Evolutionary conservation across 2,797 vertebrate species (phyloP).

Genomic region (Myotis pilosus): DNA sequence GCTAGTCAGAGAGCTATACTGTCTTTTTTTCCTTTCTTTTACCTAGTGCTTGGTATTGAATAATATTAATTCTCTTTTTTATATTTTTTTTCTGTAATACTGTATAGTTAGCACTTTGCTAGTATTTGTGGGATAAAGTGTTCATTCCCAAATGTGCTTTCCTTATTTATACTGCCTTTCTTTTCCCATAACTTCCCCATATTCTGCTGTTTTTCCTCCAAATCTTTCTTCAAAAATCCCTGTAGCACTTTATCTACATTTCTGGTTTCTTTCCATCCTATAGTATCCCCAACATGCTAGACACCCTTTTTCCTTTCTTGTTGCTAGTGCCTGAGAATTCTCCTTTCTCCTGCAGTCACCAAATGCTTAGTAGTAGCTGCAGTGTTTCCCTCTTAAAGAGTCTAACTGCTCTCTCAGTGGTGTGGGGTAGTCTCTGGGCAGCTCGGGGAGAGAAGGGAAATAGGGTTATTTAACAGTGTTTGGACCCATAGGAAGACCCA

Average conservation of each 20-base stretch:
- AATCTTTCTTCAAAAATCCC: neutral
- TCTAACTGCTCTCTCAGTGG: neutral
- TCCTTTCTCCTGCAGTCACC: neutral
- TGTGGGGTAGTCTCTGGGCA: neutral
- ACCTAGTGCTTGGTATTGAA: neutral
- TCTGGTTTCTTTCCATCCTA: neutral
- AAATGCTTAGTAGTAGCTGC: neutral
- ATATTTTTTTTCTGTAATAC: neutral
- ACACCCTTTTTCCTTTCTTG: neutral
- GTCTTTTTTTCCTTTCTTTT: neutral
- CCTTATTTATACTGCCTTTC: neutral
- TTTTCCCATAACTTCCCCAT: neutral
- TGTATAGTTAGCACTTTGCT: neutral
- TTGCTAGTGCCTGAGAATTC: neutral
- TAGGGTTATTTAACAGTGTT: conserved; percentile 40
- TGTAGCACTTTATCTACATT: neutral
- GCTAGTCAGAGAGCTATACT: neutral
- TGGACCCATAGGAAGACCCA: conserved; percentile 90
- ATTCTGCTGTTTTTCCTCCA: neutral
- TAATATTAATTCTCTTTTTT: neutral
- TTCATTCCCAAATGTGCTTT: neutral
- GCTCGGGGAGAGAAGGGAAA: neutral
- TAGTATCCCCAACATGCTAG: neutral
- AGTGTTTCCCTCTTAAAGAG: neutral
- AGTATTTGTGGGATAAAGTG: neutral